These are phyloP conservation scores for Nothocercus julius DNA, from an alignment of 2,113 vertebrate species.

Conservation along the genomic window DNA sequence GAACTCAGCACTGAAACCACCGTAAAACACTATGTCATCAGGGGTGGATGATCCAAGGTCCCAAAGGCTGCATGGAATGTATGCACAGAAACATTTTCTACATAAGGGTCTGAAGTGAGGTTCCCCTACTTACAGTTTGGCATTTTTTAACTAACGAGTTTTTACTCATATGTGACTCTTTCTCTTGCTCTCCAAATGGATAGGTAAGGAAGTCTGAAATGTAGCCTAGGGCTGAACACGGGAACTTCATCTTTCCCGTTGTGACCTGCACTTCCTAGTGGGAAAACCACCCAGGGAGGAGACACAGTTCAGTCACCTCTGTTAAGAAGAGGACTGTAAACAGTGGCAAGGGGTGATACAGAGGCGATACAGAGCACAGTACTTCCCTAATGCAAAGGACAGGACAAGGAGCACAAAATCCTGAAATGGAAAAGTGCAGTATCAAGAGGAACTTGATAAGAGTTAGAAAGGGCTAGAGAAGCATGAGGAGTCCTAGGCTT, in stretches of 20 bases:
- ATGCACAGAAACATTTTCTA: neutral
- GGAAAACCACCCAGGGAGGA: neutral
- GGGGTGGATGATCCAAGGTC: neutral
- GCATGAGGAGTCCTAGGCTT: neutral
- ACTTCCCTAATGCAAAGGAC: neutral
- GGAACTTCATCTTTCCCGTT: neutral
- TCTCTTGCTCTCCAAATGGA: neutral
- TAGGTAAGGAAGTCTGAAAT: neutral
- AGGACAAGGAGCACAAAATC: neutral
- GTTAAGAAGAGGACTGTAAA: neutral
- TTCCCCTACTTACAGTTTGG: neutral
- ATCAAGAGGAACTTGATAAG: neutral
- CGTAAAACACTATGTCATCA: neutral
- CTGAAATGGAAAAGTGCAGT: neutral
- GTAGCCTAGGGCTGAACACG: neutral
- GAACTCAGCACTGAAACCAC: neutral
- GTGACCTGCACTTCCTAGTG: neutral
- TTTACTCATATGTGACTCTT: neutral
- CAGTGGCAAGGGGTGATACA: neutral
- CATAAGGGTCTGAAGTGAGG: neutral
- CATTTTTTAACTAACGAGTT: too few species aligned
- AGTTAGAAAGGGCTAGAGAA: neutral
- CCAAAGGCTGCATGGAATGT: neutral
- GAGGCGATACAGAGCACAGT: neutral
- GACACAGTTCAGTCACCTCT: neutral